These are phyloP conservation scores for Paedocypris micromegethes DNA, from an alignment of 2,797 vertebrate genomes.

Conservation along the genomic window DNA sequence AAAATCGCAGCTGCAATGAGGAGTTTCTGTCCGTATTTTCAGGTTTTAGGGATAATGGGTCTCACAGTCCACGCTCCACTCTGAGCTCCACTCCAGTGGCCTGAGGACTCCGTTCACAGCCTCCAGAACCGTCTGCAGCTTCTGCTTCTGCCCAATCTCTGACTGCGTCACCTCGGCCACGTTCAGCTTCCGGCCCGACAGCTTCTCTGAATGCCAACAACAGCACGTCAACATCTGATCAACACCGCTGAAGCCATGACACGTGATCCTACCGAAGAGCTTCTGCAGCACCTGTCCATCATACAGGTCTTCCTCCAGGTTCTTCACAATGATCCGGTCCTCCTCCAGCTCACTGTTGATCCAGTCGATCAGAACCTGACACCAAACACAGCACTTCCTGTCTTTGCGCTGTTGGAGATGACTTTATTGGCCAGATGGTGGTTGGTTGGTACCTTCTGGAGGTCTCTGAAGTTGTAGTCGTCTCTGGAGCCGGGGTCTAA, in stretches of 20 bases:
- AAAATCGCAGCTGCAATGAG: background rate
- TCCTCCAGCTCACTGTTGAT: constrained; percentile 91
- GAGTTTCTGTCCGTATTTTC: background rate
- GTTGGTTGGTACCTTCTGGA: constrained; percentile 79
- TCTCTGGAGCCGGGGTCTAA: constrained; percentile 88
- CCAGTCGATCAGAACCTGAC: constrained; percentile 92
- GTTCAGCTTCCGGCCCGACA: constrained; percentile 83
- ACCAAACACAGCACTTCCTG: background rate
- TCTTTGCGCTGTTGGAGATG: too few species aligned
- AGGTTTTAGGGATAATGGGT: background rate
- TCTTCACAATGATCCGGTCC: constrained; percentile 94
- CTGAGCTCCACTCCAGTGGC: constrained; percentile 83
- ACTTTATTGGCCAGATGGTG: background rate
- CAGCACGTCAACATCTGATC: background rate
- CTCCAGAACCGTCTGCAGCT: constrained; percentile 90
- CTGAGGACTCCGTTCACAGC: constrained; percentile 81
- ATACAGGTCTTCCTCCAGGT: constrained; percentile 92
- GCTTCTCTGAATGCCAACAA: constrained; percentile 71
- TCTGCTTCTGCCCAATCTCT: constrained; percentile 93
- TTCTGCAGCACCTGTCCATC: constrained; percentile 98
- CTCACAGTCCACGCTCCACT: constrained; percentile 94
- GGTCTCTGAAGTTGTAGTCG: constrained; percentile 88
- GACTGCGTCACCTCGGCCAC: constrained; percentile 97
- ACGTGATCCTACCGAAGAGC: constrained; percentile 78
- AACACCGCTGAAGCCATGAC: background rate